These are phyloP conservation scores for Sebastes trivittatus DNA, from an alignment of 2,797 vertebrate species.

Conservation along the genomic window DNA sequence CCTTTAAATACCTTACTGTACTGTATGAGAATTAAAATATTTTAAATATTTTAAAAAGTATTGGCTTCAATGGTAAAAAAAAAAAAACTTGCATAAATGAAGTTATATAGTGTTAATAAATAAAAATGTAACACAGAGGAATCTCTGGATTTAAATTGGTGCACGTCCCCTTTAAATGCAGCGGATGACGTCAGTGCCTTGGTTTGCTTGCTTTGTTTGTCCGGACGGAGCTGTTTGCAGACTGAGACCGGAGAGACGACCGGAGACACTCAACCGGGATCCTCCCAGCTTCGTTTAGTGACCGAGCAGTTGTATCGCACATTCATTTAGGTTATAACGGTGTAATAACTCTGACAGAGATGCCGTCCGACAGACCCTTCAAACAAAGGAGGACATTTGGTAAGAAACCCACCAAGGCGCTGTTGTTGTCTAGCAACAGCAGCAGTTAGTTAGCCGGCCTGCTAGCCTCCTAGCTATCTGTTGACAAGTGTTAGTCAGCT, in stretches of 20 bases:
- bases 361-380: constrained; percentile 96
- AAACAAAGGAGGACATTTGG: constrained; percentile 95
- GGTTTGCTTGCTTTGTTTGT: constrained; percentile 67
- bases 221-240: constrained; percentile 48
- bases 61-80: not conserved
- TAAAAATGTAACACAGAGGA: not conserved
- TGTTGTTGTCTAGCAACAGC: not conserved
- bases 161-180: constrained; percentile 67
- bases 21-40: too few relatives aligned
- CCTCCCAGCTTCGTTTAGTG: fast-evolving
- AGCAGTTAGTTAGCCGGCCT: constrained; percentile 29
- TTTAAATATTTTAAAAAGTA: fast-evolving
- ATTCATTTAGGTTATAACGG: not conserved
- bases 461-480: constrained; percentile 26
- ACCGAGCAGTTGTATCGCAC: not conserved
- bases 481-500: not conserved
- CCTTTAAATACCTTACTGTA: too few relatives aligned
- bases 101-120: not conserved
- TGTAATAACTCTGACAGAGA: constrained; percentile 53
- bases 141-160: not conserved
- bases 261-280: not conserved
- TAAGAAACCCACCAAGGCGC: constrained; percentile 72
- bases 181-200: constrained; percentile 74
- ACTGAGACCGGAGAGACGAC: constrained; percentile 12
- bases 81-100: too few relatives aligned